phyloP scores from a whole-genome alignment of 2,888 invertebrate species.

The Cataglyphis cursor region DNA sequence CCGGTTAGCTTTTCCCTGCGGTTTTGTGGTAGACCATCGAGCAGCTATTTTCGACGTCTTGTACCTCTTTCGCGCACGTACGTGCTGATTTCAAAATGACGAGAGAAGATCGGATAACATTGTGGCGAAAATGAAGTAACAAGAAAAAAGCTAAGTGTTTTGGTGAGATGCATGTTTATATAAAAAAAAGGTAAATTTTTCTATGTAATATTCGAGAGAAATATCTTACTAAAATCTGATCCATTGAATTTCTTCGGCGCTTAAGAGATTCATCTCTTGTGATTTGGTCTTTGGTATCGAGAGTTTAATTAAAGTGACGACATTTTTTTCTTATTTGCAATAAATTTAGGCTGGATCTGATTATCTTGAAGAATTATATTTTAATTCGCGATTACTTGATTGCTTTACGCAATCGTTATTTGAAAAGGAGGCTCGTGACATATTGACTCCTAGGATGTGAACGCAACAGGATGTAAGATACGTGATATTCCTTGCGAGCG shows the following conservation, averaged over 20 bases:
- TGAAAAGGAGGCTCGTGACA: slow-evolving; percentile 37
- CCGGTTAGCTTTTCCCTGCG: slow-evolving; percentile 65
- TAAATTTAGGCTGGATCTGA: not conserved
- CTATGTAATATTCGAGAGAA: not conserved
- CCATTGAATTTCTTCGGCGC: not conserved
- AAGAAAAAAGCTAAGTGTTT: not conserved
- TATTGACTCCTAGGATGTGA: slow-evolving; percentile 40
- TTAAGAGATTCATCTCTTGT: not conserved
- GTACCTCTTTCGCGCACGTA: slow-evolving; percentile 34
- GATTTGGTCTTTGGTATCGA: not conserved
- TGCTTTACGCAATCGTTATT: slow-evolving; percentile 19
- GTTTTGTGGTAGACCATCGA: slow-evolving; percentile 66
- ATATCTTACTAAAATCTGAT: not conserved
- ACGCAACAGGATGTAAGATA: slow-evolving; percentile 50
- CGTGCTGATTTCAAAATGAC: slow-evolving; percentile 54
- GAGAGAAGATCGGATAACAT: slow-evolving; percentile 21
- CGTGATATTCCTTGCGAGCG: slow-evolving; percentile 28
- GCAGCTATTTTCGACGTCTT: slow-evolving; percentile 65
- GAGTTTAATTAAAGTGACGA: not conserved
- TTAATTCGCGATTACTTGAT: slow-evolving; percentile 53
- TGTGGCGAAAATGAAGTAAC: slow-evolving; percentile 15
- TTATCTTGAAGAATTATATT: slow-evolving; percentile 42
- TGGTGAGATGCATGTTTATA: not conserved
- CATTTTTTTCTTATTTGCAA: not conserved
- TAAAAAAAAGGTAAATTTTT: not conserved